Evolutionary conservation across 2,888 invertebrate genomes (phyloP), one percentile per base, ranked within the genome.

Genomic region (Pheosia gnoma): DNA sequence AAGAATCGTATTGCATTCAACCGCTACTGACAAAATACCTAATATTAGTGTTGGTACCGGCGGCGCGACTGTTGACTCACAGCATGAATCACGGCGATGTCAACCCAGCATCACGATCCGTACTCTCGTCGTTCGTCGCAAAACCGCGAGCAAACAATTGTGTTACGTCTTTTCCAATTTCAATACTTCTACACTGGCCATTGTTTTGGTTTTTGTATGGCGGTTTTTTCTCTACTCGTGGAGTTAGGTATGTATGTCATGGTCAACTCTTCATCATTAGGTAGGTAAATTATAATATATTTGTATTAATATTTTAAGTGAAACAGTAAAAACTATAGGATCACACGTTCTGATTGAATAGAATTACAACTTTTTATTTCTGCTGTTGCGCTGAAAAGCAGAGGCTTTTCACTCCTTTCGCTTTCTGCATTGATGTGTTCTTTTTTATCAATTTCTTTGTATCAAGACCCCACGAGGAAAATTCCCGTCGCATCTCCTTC

Each of bases 401-500:
- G 25, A 25, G 25, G 25, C 25, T 25, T 25, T 25, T 25, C 25
- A 25, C 25, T 25, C 25, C 25, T 25, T 25, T 25, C 25, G 25
- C 25, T 25, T 25, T 25, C 25, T 25, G 25, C 25, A 25, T 25
- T 25, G 52, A 52, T 52, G 5, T 25, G 37, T 10, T n/a, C n/a
- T 4, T 10, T 9, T 9, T 43, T 9, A 3, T 36, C 37, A 0
- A 60, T 61, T 51, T 59, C 25, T 71, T 53, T 71, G 74, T 8
- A 58, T 61, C 66, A 41, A 87, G 85, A 60, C 61, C 75, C 1
- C 77, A 78, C 71, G 78, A 82, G 59, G 83, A 86, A 52, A 78
- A 82, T 9, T 65, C 78, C 1, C 71, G 71, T 11, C 87, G 88
- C 11, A 89, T 93, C 53, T 91, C 93, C 1, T 93, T 92, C 70